Evolutionary conservation across 1,140 invertebrate genomes (phyloP), one percentile per base, ranked within the genome.

Genomic region (Penaeus chinensis): DNA sequence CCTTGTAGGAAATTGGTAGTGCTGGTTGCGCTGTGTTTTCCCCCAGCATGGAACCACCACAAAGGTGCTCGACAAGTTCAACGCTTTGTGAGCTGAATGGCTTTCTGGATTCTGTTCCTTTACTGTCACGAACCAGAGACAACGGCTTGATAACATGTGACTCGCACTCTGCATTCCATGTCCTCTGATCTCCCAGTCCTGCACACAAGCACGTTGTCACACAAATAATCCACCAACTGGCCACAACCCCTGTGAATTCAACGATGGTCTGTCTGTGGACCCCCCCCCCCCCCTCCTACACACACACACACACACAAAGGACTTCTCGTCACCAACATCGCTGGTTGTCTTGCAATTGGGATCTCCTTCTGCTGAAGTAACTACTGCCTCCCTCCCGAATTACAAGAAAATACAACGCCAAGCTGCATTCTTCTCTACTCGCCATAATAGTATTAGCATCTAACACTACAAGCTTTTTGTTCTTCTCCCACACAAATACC

Each of bases 61-160:
- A 42, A 19, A 27, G 32, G 19, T 27, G 65, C 66, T 76, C 47
- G 19, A 19, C 22, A 22, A 76, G 66, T 65, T 74, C 27, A 18
- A 66, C 81, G 3, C 24, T 22, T n/a, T 71, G 81, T n/a, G 66
- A 84, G 54, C 42, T 84, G 27, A 32, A 74, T 20, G 32, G 82
- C 0, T 4, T 84, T n/a, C 47, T 84, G 19, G 32, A 84, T 60
- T 69, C 69, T 13, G 37, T 74, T 24, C 42, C 22, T 61, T 37
- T 61, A 1, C 19, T 76, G 8, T n/a, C 22, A 19, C 27, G 13
- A 19, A 42, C 37, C 37, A 42, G 37, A 42, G 37, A 42, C 37
- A 42, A 42, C 37, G 37, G 7, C 37, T 42, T 81, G 42, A 61
- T 82, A 8, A 8, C 63, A 27, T 69, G 81, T 42, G 81, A 82